phyloP scores from a whole-genome alignment of 1,140 invertebrate genomes.

The Colletes latitarsis region DNA sequence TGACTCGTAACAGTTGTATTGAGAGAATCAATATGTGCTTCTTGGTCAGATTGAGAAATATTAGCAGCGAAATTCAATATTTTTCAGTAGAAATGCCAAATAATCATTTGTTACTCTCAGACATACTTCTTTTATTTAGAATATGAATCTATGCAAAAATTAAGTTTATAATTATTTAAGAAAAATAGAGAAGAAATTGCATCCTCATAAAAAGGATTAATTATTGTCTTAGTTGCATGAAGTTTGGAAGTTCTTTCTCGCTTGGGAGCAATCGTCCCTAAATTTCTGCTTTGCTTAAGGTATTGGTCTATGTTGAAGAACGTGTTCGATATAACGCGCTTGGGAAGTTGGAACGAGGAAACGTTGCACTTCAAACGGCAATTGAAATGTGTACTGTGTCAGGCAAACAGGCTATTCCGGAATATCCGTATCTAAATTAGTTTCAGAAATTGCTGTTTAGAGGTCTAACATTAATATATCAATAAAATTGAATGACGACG shows the following conservation, averaged over 20 bases:
- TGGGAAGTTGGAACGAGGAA: constrained; percentile 2
- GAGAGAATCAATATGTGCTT: too few relatives aligned
- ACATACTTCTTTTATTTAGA: too few relatives aligned
- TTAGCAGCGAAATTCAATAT: too few relatives aligned
- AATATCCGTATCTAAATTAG: constrained; percentile 13
- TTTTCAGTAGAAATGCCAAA: too few relatives aligned
- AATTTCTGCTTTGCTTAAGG: not conserved
- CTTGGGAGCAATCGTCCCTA: not conserved
- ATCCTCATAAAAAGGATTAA: too few relatives aligned
- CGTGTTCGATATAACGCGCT: not conserved
- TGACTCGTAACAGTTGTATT: too few relatives aligned
- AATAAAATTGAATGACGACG: not conserved
- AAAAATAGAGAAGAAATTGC: too few relatives aligned
- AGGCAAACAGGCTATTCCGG: constrained; percentile 1
- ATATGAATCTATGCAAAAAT: too few relatives aligned
- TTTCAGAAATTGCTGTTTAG: constrained; percentile 2
- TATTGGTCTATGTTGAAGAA: not conserved
- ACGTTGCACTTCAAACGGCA: constrained; percentile 4
- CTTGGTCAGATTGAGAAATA: too few relatives aligned
- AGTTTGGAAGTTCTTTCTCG: not conserved
- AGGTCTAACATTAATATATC: constrained; percentile 3
- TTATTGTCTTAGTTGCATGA: not conserved
- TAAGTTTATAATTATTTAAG: too few relatives aligned
- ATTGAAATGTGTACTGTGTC: constrained; percentile 28
- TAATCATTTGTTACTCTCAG: too few relatives aligned